Percentiles rank a stretch among this genome's conserved stretches.
Conservation (phyloP, 2,888 invertebrate species). For the Drosophila fulvimacula region DNA sequence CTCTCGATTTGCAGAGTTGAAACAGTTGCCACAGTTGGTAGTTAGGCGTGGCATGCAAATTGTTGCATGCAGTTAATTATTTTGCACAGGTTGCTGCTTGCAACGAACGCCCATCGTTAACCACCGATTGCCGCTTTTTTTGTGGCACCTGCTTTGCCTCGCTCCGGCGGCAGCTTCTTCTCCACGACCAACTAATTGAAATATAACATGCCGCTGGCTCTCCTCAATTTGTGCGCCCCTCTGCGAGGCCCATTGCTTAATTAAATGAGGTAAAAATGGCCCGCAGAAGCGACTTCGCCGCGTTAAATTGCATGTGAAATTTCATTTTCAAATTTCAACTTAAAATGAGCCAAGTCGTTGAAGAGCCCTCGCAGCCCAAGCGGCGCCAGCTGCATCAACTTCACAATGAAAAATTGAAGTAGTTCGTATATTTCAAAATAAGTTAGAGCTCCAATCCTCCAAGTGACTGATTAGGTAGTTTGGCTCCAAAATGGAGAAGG, state of each 20-base stretch:
- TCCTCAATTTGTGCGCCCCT: no score
- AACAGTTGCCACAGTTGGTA: constrained; percentile 40
- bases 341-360: constrained; percentile 19
- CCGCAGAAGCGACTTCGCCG: constrained; percentile 38
- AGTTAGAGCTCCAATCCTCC: constrained; percentile 5
- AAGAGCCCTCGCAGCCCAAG: not conserved
- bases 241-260: constrained; percentile 35
- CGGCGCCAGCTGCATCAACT: constrained; percentile 8
- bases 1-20: constrained; percentile 42
- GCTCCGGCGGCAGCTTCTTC: constrained; percentile 37
- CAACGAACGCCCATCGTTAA: constrained; percentile 30
- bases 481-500: not conserved
- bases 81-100: constrained; percentile 72
- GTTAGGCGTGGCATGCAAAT: constrained; percentile 73
- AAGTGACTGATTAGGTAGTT: constrained; percentile 10
- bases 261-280: constrained; percentile 65
- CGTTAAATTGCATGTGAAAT: constrained; percentile 36
- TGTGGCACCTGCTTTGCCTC: constrained; percentile 19
- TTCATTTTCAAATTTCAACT: constrained; percentile 29
- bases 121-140: not conserved
- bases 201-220: constrained; percentile 61
- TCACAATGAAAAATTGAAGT: constrained; percentile 6
- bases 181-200: constrained; percentile 69
- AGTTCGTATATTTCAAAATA: constrained; percentile 1
- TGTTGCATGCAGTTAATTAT: constrained; percentile 80